These are phyloP conservation scores for Limnodromus scolopaceus DNA, from an alignment of 2,797 vertebrate genomes.

Conservation along the genomic window DNA sequence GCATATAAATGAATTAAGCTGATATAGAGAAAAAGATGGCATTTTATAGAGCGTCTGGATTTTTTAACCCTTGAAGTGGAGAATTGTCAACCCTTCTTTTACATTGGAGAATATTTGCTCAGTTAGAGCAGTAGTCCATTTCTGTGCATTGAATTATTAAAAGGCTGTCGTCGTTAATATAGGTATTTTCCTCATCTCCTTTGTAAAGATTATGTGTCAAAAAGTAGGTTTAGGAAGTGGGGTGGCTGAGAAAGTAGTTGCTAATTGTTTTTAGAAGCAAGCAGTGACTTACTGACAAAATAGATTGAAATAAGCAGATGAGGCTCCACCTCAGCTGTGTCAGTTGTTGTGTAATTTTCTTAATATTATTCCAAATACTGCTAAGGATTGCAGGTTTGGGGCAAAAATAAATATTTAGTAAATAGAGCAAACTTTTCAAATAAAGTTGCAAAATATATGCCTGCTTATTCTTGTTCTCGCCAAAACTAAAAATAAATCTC, in stretches of 20 bases:
- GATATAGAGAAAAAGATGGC: not conserved
- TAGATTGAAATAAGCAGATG: not conserved
- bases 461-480: not conserved
- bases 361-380: not conserved
- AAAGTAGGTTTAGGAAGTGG: not conserved
- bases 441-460: conserved; percentile 14
- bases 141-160: not conserved
- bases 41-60: not conserved
- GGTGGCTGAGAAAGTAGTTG: not conserved
- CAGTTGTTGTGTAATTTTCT: not conserved
- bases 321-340: not conserved
- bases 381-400: not conserved
- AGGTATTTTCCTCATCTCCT: not conserved
- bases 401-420: not conserved
- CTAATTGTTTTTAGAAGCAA: conserved; percentile 4
- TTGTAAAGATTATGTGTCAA: not conserved
- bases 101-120: not conserved
- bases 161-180: not conserved
- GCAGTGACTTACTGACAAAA: not conserved
- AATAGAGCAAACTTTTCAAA: conserved; percentile 32
- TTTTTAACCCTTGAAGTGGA: not conserved
- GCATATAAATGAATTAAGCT: not conserved
- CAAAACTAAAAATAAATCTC: conserved; percentile 50
- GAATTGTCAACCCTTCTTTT: not conserved
- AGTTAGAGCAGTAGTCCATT: not conserved